These are phyloP conservation scores for Petrocephalus zakoni DNA, from an alignment of 2,113 vertebrate species.

Conservation along the genomic window DNA sequence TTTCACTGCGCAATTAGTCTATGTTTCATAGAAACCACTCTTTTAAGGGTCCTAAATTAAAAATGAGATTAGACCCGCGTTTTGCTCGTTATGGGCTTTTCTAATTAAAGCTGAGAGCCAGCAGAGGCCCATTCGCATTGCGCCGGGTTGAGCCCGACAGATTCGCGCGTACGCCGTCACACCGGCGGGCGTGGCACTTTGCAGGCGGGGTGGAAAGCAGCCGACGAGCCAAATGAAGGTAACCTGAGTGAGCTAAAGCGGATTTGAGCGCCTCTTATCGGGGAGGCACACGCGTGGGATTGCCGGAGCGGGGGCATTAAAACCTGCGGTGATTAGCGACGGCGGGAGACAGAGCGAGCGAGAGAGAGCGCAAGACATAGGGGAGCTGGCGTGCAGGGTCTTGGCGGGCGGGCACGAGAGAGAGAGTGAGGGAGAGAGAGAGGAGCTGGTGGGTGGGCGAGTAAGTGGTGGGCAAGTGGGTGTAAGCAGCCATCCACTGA, in stretches of 20 bases:
- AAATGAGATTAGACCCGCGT: background rate
- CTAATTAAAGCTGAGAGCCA: background rate
- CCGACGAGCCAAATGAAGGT: background rate
- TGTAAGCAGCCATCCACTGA: background rate
- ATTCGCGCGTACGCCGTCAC: background rate
- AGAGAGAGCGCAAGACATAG: background rate
- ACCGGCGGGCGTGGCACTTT: background rate
- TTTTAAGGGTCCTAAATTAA: background rate
- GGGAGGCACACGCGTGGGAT: background rate
- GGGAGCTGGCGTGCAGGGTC: background rate
- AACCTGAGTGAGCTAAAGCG: conserved; percentile 2
- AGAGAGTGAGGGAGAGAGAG: background rate
- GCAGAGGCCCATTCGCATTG: background rate
- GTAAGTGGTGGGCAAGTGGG: background rate
- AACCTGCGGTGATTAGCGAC: conserved; percentile 7
- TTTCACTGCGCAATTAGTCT: background rate
- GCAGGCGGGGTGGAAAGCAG: background rate
- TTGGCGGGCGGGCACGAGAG: background rate
- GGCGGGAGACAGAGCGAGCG: background rate
- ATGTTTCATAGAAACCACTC: background rate
- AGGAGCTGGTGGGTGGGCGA: background rate
- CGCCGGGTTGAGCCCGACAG: background rate
- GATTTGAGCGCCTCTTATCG: conserved; percentile 6
- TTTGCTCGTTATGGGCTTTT: background rate
- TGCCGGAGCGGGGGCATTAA: background rate